phyloP scores from a whole-genome alignment of 2,797 vertebrate species.

The Echeneis naucrates region DNA sequence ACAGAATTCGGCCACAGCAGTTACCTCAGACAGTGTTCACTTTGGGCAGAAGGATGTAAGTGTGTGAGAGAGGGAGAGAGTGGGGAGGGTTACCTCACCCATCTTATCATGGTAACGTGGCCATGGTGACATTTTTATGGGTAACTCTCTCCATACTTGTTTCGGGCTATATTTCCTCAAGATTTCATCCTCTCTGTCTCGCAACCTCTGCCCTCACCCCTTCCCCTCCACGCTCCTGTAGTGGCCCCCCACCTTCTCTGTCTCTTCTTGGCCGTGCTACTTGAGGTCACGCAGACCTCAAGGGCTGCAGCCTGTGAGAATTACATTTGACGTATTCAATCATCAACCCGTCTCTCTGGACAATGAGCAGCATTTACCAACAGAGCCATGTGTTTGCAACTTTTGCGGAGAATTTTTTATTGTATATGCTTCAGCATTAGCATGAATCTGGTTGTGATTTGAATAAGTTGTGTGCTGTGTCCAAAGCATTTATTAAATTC shows the following conservation, averaged over 20 bases:
- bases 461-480: too few relatives aligned
- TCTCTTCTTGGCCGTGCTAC: slow-evolving; percentile 58
- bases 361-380: slow-evolving; percentile 72
- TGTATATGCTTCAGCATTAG: too few relatives aligned
- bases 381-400: slow-evolving; percentile 72
- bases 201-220: background rate
- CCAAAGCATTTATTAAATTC: too few relatives aligned
- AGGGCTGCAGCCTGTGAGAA: slow-evolving; percentile 68
- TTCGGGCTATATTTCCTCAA: slow-evolving; percentile 16
- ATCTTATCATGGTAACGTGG: slow-evolving; percentile 72
- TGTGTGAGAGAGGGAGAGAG: slow-evolving; percentile 6
- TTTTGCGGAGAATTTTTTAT: too few relatives aligned
- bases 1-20: slow-evolving; percentile 33
- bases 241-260: slow-evolving; percentile 11
- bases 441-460: too few relatives aligned
- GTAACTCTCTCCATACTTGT: slow-evolving; percentile 41
- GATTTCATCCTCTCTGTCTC: background rate
- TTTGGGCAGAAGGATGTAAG: slow-evolving; percentile 37
- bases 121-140: slow-evolving; percentile 67
- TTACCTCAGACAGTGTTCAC: slow-evolving; percentile 52
- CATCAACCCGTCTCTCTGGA: slow-evolving; percentile 59
- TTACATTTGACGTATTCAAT: slow-evolving; percentile 74
- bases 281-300: slow-evolving; percentile 73
- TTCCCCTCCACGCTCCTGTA: background rate
- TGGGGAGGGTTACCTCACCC: slow-evolving; percentile 67